Evolutionary conservation across 2,888 invertebrate genomes (phyloP).

Genomic region (Saturnia pavonia): DNA sequence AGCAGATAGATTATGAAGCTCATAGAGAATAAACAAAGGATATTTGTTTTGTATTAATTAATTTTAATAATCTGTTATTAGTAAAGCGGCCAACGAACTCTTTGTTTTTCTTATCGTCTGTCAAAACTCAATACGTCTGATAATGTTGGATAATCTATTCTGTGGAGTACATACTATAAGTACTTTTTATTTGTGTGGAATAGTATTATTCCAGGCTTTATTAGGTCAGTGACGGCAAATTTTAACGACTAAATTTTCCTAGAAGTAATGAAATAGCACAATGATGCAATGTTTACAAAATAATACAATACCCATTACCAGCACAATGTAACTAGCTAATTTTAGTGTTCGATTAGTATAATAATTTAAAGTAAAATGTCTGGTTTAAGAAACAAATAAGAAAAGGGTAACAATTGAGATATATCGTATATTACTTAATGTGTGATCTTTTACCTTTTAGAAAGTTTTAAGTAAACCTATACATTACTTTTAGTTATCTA

Average conservation of each 20-base stretch:
- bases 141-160: constrained; percentile 1
- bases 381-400: too few species aligned
- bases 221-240: neutral
- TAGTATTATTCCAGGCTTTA: neutral
- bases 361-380: neutral
- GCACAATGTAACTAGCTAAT: neutral
- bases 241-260: neutral
- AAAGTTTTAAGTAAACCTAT: neutral
- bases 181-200: neutral
- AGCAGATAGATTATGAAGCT: constrained; percentile 29
- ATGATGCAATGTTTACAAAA: neutral
- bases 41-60: constrained; percentile 18
- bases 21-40: constrained; percentile 28
- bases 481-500: neutral
- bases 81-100: constrained; percentile 9
- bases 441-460: neutral
- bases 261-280: neutral
- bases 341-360: neutral
- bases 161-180: neutral
- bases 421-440: neutral
- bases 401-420: neutral
- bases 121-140: neutral
- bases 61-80: constrained; percentile 14
- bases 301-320: too few species aligned
- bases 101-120: constrained; percentile 15